Conservation (phyloP, 2,113 vertebrate genomes). For the Hippocampus zosterae region DNA sequence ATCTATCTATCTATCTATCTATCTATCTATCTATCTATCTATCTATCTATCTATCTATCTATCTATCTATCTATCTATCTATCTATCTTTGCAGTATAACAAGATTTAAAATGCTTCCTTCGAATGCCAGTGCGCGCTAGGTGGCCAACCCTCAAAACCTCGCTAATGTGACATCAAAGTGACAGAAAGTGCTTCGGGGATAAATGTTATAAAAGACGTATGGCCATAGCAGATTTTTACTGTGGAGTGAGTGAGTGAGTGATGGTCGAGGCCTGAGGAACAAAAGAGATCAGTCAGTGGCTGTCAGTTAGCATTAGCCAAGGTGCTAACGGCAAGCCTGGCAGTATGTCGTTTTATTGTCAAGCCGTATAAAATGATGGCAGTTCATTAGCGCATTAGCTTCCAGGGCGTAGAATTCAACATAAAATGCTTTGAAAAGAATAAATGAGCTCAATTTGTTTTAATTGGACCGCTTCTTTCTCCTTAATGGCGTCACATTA, state of each 20-base stretch:
- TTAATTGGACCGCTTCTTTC: background rate
- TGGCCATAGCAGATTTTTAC: background rate
- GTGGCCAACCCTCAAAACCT: background rate
- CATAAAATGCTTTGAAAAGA: constrained; percentile 3
- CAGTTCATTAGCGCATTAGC: background rate
- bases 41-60: too few relatives aligned
- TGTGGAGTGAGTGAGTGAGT: constrained; percentile 1
- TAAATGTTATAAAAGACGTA: background rate
- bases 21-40: too few relatives aligned
- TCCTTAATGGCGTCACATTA: background rate
- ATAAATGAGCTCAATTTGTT: constrained; percentile 4
- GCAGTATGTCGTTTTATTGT: background rate
- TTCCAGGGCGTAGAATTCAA: background rate
- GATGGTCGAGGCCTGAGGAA: background rate
- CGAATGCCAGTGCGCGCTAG: background rate
- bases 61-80: too few relatives aligned
- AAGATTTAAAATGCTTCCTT: background rate
- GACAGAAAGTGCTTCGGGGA: background rate
- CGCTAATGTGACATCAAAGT: background rate
- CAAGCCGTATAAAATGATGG: background rate
- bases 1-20: too few relatives aligned
- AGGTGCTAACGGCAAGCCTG: background rate
- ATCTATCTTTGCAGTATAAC: background rate
- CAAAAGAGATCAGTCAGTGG: background rate
- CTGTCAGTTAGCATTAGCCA: constrained; percentile 3